phyloP scores from a whole-genome alignment of 2,113 vertebrate genomes.

The Chlamydotis undulata region DNA sequence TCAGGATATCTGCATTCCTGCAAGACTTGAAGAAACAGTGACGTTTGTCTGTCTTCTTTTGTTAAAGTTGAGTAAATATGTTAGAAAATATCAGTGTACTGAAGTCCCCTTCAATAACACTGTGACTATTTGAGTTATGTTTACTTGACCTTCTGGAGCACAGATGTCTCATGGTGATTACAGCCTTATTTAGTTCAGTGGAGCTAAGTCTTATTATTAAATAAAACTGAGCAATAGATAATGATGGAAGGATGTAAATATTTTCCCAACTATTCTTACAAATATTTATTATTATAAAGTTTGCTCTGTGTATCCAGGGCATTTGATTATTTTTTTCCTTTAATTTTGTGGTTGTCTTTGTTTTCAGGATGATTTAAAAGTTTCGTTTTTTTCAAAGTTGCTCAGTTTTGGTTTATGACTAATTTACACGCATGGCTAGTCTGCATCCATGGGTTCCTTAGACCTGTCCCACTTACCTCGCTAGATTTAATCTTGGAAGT shows the following conservation, averaged over 20 bases:
- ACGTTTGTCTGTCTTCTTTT: background rate
- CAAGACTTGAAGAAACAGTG: background rate
- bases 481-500: background rate
- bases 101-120: background rate
- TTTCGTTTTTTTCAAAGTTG: background rate
- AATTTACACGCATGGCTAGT: background rate
- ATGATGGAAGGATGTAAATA: background rate
- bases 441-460: background rate
- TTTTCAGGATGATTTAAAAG: background rate
- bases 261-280: background rate
- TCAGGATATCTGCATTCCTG: background rate
- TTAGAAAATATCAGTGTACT: background rate
- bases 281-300: background rate
- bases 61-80: background rate
- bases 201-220: background rate
- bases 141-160: background rate
- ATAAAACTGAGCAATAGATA: background rate
- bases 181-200: slow-evolving; percentile 48
- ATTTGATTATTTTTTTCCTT: background rate
- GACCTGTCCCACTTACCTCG: background rate
- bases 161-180: background rate
- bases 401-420: background rate
- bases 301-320: background rate
- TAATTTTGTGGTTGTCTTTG: background rate
- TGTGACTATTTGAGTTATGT: background rate